phyloP scores from a whole-genome alignment of 2,797 vertebrate species.

The Sitta carolinensis region DNA sequence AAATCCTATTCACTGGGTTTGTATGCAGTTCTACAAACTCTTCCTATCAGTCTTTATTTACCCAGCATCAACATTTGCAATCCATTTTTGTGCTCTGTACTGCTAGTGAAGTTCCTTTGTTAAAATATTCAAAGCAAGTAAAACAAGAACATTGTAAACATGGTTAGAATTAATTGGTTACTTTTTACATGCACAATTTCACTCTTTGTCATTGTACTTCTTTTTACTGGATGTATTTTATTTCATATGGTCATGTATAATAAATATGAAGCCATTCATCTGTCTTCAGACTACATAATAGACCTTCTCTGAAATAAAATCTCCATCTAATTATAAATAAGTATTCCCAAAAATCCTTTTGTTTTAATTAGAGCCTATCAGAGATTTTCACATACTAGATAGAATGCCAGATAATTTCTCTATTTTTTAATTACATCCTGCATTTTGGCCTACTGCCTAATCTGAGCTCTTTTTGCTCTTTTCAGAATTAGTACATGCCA shows the following conservation, averaged over 20 bases:
- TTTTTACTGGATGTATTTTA: not conserved
- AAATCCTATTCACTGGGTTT: not conserved
- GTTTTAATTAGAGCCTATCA: not conserved
- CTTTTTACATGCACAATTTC: not conserved
- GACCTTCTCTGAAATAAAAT: not conserved
- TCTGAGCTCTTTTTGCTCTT: not conserved
- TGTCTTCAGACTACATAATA: not conserved
- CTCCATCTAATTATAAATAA: not conserved
- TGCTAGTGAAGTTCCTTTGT: not conserved
- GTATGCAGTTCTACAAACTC: not conserved
- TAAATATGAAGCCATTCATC: not conserved
- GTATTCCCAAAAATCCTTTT: not conserved
- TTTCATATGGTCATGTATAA: not conserved
- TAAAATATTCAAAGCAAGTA: not conserved
- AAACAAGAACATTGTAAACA: not conserved
- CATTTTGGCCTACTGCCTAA: conserved; percentile 9
- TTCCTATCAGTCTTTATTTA: not conserved
- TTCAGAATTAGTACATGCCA: not conserved
- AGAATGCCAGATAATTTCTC: conserved; percentile 18
- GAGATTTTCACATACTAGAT: not conserved
- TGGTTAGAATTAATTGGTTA: not conserved
- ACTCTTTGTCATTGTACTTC: not conserved
- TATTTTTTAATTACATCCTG: conserved; percentile 9
- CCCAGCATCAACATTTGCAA: not conserved
- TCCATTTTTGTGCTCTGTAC: not conserved